Evolutionary conservation across 2,888 invertebrate genomes (phyloP), one percentile per base, ranked within the genome.

Genomic region (Octonoba sinensis): DNA sequence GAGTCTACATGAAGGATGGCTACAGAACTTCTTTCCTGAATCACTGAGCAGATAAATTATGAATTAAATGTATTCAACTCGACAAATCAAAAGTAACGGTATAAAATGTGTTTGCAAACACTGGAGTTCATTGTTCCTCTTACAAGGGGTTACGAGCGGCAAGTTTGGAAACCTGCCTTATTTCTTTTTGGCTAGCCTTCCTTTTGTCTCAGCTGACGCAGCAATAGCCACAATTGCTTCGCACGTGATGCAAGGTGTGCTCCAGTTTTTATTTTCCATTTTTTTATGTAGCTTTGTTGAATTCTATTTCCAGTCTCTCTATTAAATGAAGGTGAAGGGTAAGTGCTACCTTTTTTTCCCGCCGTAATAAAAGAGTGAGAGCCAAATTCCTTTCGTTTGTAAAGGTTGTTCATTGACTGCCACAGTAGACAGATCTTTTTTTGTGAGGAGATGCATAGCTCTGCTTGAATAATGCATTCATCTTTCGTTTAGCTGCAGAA

Each of bases 341-440:
- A 73, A 66, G 79, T 72, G 56, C 54, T n/a, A n/a, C 54, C 46
- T 72, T 59, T 62, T 67, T 51, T 72, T 54, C 66, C 49, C 60
- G 59, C 65, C 54, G 51, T 27, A 44, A 67, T 67, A 60, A 79
- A 72, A 67, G 66, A 79, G 60, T 56, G 44, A 24, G 79, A 72
- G 79, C 79, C 79, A 79, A 79, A 62, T 79, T 79, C 79, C 79
- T 73, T 79, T 79, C 79, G 79, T 71, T 79, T 79, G 79, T 79
- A 66, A 73, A 62, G 62, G 66, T 47, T 36, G 24, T 36, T 56
- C 79, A 79, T 79, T 79, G 79, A 79, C 79, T 79, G 51, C 27
- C 62, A 36, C 3, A 18, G 22, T 16, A 62, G 62, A 60, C 47
- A 11, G 20, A 46, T 60, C 59, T 75, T 71, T 71, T 54, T 46